Conservation (phyloP, 2,797 vertebrate genomes). For the Sciurus carolinensis region DNA sequence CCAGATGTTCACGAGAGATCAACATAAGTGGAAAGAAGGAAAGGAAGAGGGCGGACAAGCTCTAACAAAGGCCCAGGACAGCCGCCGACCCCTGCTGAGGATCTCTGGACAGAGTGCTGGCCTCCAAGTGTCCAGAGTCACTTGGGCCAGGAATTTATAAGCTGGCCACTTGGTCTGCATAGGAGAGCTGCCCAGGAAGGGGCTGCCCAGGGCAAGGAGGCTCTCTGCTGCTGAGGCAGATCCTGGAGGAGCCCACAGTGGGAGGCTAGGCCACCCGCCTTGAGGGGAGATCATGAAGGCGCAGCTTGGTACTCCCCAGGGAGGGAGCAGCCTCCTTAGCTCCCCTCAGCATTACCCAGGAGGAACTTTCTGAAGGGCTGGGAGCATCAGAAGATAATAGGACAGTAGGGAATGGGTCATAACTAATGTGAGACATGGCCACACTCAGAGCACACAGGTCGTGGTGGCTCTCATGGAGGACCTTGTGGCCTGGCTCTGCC, state of each 20-base stretch:
- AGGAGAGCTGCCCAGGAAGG: not conserved
- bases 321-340: not conserved
- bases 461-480: not conserved
- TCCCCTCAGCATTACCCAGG: too few relatives aligned
- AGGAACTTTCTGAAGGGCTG: not conserved
- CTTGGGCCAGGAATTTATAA: not conserved
- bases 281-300: too few relatives aligned
- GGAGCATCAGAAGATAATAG: not conserved
- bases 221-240: not conserved
- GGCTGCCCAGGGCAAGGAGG: not conserved
- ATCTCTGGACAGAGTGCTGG: too few relatives aligned
- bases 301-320: accelerated
- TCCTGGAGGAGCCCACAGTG: too few relatives aligned
- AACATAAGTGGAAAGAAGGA: not conserved
- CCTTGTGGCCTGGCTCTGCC: not conserved
- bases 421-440: too few relatives aligned
- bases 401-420: not conserved
- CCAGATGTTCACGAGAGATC: not conserved
- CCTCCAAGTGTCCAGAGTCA: not conserved
- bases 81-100: not conserved
- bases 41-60: not conserved
- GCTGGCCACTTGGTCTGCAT: not conserved
- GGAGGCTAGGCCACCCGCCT: not conserved
- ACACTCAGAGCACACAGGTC: not conserved
- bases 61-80: not conserved